A percentile compares a stretch with the other conserved stretches of the same genome.
These are phyloP conservation scores for Megaceryle maxima DNA, from an alignment of 2,113 vertebrate species.

Conservation along the genomic window DNA sequence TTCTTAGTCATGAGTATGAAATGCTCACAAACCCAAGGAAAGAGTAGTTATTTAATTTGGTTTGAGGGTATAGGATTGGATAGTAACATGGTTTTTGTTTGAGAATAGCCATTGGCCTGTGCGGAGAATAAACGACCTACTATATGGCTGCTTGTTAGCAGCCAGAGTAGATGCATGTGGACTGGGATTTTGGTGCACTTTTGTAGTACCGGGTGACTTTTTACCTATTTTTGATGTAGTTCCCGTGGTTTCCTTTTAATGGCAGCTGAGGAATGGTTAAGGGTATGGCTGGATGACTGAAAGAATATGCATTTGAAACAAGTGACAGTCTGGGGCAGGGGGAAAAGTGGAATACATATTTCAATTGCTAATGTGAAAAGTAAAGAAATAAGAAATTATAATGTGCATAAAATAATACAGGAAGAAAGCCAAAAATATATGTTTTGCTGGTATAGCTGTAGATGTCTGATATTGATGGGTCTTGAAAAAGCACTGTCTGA, in stretches of 20 bases:
- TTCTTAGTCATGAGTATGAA: neutral
- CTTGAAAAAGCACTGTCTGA: neutral
- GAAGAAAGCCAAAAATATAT: neutral
- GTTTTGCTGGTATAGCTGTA: neutral
- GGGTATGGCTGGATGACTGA: neutral
- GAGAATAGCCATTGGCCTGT: neutral
- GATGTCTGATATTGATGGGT: neutral
- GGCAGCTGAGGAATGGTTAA: neutral
- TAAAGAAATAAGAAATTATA: neutral
- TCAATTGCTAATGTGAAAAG: neutral
- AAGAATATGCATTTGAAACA: neutral
- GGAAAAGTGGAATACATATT: neutral
- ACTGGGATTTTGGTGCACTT: neutral
- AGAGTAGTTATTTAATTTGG: neutral
- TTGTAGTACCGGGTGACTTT: neutral
- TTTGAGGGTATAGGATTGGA: neutral
- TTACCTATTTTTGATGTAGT: neutral
- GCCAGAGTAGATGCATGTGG: neutral
- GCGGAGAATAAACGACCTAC: neutral
- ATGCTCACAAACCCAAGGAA: neutral
- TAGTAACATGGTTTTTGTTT: neutral
- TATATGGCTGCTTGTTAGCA: neutral
- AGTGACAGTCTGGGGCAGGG: neutral
- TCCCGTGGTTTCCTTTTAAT: neutral
- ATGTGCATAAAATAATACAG: neutral